Evolutionary conservation across 1,140 invertebrate species (phyloP), one percentile per base, ranked within the genome.

Genomic region (Drosophila asahinai): DNA sequence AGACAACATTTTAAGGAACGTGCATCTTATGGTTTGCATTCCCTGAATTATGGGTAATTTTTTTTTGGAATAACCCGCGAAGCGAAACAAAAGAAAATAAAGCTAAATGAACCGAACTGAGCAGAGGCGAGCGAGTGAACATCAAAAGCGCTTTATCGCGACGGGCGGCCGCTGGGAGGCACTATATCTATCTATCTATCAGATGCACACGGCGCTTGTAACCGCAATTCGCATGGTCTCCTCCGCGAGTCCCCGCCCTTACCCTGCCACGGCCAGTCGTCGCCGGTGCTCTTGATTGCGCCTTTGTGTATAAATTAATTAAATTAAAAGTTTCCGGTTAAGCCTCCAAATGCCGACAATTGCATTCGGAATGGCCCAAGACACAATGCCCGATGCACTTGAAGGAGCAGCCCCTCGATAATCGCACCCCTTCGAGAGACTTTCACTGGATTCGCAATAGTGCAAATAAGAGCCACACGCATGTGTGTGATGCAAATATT

Each of bases 281-380:
- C 74, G 71, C 64, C 86, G 66, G 49, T 86, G 83, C 64, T 82
- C 81, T 82, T 90, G 86, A 90, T 90, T 90, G 83, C 86, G 89
- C 90, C 84, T 86, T 91, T 91, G 80, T 91, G 90, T 84, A 86
- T 89, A 89, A 91, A 91, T 91, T 91, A 91, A 91, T 91, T 91
- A 91, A 91, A 91, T 91, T 91, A 91, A 91, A 91, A 91, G 86
- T 91, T 91, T 91, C 90, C 90, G 91, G 90, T 91, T 91, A 91
- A 89, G 79, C 90, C 89, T 90, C 72, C 86, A 77, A 90, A 91
- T 63, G 80, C 59, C 70, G 72, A 77, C 55, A 76, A 63, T 48
- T 81, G 67, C 68, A 72, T 49, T 64, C 51, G 58, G 22, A 22
- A 64, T 51, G 55, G 48, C 48, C 59, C 38, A 64, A 45, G 30